These are phyloP conservation scores for Mixornis gularis DNA, from an alignment of 2,113 vertebrate species.

Conservation along the genomic window DNA sequence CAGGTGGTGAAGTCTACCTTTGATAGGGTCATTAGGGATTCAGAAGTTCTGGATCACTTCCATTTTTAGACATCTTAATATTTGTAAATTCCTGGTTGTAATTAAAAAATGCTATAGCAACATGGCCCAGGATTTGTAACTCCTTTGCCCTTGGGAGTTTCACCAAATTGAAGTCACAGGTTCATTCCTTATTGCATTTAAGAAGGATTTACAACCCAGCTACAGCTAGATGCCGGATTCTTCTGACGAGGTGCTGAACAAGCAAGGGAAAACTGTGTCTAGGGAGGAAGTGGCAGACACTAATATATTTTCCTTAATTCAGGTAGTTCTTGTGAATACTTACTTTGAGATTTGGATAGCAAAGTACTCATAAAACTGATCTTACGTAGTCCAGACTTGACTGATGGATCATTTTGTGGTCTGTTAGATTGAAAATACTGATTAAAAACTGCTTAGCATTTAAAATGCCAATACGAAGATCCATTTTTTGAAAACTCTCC, in stretches of 20 bases:
- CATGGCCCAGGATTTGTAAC: background rate
- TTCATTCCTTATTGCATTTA: background rate
- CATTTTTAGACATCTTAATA: background rate
- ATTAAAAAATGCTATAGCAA: background rate
- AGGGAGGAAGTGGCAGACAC: background rate
- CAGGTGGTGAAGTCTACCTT: background rate
- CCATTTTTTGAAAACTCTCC: background rate
- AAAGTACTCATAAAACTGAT: background rate
- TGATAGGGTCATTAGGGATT: background rate
- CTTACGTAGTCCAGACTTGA: background rate
- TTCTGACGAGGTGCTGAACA: background rate
- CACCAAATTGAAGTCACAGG: background rate
- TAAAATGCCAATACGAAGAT: background rate
- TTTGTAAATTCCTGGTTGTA: background rate
- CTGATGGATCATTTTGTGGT: background rate
- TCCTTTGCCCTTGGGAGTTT: background rate
- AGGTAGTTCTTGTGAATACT: rapidly evolving
- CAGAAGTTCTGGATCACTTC: background rate
- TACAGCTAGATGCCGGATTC: background rate
- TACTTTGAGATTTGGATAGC: background rate
- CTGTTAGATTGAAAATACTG: background rate
- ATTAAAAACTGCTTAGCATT: background rate
- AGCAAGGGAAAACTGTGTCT: background rate
- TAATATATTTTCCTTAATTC: background rate
- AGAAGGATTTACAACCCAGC: background rate